Evolutionary conservation across 2,113 vertebrate genomes (phyloP).

Genomic region (Nerophis ophidion): DNA sequence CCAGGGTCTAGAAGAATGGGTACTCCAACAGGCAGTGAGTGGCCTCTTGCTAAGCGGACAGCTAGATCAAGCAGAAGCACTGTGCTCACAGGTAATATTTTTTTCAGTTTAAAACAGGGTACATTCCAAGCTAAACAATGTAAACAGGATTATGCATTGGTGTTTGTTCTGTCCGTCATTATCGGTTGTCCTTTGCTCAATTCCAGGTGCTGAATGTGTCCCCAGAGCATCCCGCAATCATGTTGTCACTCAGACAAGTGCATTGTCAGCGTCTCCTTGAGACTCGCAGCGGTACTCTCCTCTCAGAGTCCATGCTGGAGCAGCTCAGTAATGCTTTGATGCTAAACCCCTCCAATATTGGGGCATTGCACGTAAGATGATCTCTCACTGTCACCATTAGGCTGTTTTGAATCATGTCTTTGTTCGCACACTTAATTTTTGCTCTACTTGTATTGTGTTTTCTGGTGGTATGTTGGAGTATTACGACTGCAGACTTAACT

Average conservation of each 20-base stretch:
- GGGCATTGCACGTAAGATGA: slow-evolving; percentile 86
- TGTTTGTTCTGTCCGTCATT: background rate
- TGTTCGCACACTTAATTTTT: background rate
- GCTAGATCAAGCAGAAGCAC: slow-evolving; percentile 81
- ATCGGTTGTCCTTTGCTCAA: background rate
- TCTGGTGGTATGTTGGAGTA: background rate
- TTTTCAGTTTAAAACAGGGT: background rate
- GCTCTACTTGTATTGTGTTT: too few species aligned
- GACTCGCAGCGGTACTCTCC: slow-evolving; percentile 61
- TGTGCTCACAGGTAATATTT: slow-evolving; percentile 82
- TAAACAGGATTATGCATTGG: background rate
- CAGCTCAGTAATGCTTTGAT: slow-evolving; percentile 82
- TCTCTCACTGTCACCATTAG: background rate
- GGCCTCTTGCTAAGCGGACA: slow-evolving; percentile 75
- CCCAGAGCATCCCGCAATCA: slow-evolving; percentile 79
- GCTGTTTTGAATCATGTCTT: background rate
- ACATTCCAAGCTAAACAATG: background rate
- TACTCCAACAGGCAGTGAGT: slow-evolving; percentile 81
- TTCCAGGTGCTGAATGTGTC: slow-evolving; percentile 78
- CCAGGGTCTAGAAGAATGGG: slow-evolving; percentile 81
- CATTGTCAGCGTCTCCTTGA: slow-evolving; percentile 83
- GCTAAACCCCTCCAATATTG: slow-evolving; percentile 77
- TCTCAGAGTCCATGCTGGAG: slow-evolving; percentile 78
- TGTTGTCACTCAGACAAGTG: slow-evolving; percentile 84
- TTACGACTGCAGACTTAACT: background rate